A percentile compares a stretch with the other conserved stretches of the same genome.
phyloP scores from a whole-genome alignment of 2,797 vertebrate genomes.

The Knipowitschia caucasica region DNA sequence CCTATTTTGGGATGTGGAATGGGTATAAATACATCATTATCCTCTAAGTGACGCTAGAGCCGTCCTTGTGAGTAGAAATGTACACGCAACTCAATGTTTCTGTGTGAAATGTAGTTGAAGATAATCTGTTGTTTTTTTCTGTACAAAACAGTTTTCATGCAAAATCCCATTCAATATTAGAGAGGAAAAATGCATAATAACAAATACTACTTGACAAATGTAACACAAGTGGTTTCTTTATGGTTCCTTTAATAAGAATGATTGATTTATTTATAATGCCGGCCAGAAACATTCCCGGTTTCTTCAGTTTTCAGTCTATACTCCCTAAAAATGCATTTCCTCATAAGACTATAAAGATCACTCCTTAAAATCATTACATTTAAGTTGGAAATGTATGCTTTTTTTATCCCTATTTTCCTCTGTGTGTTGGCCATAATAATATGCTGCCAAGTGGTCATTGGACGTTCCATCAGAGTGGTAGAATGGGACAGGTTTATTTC shows the following conservation, averaged over 20 bases:
- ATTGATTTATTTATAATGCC: too few relatives aligned
- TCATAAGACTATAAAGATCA: too few relatives aligned
- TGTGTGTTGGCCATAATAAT: not conserved
- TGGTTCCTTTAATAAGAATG: too few relatives aligned
- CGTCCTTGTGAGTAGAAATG: not conserved
- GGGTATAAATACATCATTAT: conserved; percentile 48
- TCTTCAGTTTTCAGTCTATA: too few relatives aligned
- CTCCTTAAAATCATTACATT: not conserved
- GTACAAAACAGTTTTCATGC: not conserved
- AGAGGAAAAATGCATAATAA: too few relatives aligned
- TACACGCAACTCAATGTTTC: not conserved
- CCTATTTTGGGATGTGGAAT: conserved; percentile 28
- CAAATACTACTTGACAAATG: too few relatives aligned
- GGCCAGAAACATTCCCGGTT: too few relatives aligned
- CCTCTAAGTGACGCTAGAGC: not conserved
- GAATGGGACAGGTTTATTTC: conserved; percentile 2
- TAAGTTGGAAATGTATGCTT: too few relatives aligned
- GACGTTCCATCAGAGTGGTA: not conserved
- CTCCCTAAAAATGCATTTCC: too few relatives aligned
- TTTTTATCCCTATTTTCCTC: too few relatives aligned
- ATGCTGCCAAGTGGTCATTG: not conserved
- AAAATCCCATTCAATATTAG: too few relatives aligned
- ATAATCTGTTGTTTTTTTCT: not conserved
- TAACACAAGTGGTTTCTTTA: too few relatives aligned
- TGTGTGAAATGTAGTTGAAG: not conserved